phyloP scores from a whole-genome alignment of 2,888 invertebrate genomes.

The Masnerella sp. region DNA sequence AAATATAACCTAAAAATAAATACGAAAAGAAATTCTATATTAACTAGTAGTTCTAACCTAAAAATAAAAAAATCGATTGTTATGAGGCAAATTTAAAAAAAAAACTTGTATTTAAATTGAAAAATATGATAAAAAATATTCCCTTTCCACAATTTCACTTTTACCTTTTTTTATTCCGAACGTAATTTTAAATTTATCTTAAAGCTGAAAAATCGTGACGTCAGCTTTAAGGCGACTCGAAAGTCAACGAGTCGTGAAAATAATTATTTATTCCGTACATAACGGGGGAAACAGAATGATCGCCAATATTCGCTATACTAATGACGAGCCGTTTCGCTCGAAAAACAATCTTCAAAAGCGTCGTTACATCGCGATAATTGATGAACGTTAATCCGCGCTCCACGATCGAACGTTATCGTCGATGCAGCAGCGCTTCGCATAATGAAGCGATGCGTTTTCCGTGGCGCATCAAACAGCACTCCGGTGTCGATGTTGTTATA shows the following conservation, averaged over 20 bases:
- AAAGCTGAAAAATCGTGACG: background rate
- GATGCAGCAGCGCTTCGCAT: slow-evolving; percentile 18
- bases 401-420: slow-evolving; percentile 2
- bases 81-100: no score
- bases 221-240: slow-evolving; percentile 13
- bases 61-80: no score
- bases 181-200: no score
- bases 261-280: slow-evolving; percentile 26
- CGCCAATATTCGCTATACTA: slow-evolving; percentile 6
- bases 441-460: slow-evolving; percentile 33
- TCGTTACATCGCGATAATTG: slow-evolving; percentile 34
- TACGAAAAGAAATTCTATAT: no score
- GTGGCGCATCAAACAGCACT: slow-evolving; percentile 12
- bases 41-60: no score
- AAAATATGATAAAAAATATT: no score
- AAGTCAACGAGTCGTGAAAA: slow-evolving; percentile 16
- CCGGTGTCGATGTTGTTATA: background rate
- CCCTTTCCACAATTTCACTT: no score
- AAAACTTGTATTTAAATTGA: no score
- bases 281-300: slow-evolving; percentile 18
- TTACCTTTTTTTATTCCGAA: no score
- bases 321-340: slow-evolving; percentile 5
- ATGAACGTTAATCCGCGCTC: slow-evolving; percentile 35
- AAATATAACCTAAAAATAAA: no score
- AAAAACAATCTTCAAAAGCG: slow-evolving; percentile 27